Evolutionary conservation across 2,113 vertebrate genomes (phyloP).

Genomic region (Piprites chloris): DNA sequence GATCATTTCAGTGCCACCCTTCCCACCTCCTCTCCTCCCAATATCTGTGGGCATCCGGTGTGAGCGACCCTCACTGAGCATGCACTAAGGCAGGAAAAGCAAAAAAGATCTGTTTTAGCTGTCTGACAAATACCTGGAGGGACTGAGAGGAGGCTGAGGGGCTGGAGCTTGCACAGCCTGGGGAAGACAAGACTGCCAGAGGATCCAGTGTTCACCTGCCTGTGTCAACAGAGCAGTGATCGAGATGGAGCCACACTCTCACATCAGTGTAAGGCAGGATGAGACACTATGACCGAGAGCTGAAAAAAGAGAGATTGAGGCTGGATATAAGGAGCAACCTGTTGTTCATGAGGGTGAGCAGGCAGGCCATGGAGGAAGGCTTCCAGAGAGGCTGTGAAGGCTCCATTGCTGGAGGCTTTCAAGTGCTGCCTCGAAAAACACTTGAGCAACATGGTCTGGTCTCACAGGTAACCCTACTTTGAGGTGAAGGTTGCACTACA

Average conservation of each 20-base stretch:
- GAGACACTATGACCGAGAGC: neutral
- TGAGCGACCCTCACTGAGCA: neutral
- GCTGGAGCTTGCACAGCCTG: neutral
- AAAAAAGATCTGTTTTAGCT: neutral
- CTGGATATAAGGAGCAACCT: neutral
- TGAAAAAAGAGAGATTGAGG: neutral
- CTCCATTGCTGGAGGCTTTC: neutral
- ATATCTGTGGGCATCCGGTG: neutral
- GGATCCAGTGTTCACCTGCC: neutral
- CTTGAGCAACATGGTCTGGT: neutral
- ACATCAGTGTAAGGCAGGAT: neutral
- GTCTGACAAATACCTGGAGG: neutral
- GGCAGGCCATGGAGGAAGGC: neutral
- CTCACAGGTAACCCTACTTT: neutral
- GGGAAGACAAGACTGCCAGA: neutral
- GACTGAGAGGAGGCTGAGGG: neutral
- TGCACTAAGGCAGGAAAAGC: neutral
- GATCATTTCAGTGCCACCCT: neutral
- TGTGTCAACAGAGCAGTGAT: neutral
- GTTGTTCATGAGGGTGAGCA: neutral
- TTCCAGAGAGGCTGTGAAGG: neutral
- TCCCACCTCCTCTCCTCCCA: neutral
- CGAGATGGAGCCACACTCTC: rapidly evolving
- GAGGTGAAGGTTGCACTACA: neutral
- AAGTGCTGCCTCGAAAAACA: neutral